These are phyloP conservation scores for Triops longicaudatus DNA, from an alignment of 1,140 invertebrate genomes.

Conservation along the genomic window DNA sequence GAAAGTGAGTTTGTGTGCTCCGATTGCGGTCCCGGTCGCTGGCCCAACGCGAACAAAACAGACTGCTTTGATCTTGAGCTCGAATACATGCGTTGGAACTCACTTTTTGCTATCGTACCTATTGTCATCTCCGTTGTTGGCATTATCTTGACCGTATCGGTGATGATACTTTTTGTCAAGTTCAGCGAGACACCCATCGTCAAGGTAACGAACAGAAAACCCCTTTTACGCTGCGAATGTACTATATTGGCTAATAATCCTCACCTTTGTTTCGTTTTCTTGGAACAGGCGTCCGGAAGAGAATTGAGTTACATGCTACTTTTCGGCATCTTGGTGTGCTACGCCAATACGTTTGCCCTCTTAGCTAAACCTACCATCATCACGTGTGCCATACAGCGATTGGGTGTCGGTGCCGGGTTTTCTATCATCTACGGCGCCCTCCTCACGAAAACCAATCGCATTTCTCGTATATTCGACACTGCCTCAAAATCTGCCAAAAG, in stretches of 20 bases:
- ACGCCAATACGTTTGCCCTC: conserved; percentile 45
- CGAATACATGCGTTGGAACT: conserved; percentile 51
- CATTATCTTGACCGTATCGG: conserved; percentile 44
- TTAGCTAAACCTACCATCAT: conserved; percentile 43
- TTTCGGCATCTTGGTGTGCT: conserved; percentile 44
- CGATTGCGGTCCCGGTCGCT: conserved; percentile 46
- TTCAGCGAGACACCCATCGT: conserved; percentile 42
- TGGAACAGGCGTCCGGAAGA: conserved; percentile 43
- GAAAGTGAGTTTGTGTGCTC: conserved; percentile 49
- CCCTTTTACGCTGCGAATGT: background rate
- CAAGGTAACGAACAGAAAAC: conserved; percentile 35
- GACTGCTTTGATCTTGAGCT: conserved; percentile 40
- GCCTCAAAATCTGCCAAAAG: conserved; percentile 55
- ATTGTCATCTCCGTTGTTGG: conserved; percentile 46
- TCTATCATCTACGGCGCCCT: conserved; percentile 53
- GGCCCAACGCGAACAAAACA: conserved; percentile 41
- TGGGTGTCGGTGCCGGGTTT: conserved; percentile 52
- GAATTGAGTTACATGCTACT: conserved; percentile 52
- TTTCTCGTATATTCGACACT: conserved; percentile 53
- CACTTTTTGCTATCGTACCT: conserved; percentile 48
- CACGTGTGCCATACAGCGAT: conserved; percentile 47
- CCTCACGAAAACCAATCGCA: conserved; percentile 55
- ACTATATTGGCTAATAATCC: background rate
- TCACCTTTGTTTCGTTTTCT: background rate
- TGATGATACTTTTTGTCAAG: conserved; percentile 42